Percentiles rank a stretch among this genome's conserved stretches.
Evolutionary conservation across 2,113 vertebrate species (phyloP).

Genomic region (Penelope pileata): DNA sequence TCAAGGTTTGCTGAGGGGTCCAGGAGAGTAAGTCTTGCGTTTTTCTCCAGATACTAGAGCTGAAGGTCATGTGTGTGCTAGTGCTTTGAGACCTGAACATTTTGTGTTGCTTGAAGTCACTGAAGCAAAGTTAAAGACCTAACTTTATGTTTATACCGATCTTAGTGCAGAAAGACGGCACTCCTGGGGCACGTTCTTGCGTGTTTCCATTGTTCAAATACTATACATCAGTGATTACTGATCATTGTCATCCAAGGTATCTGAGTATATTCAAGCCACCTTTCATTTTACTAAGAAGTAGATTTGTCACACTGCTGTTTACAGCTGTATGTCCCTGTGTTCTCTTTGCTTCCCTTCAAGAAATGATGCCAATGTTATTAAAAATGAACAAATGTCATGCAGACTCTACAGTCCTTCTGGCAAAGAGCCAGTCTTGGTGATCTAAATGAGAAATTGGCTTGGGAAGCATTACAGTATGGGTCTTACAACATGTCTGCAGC

Average conservation of each 20-base stretch:
- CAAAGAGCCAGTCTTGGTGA: neutral
- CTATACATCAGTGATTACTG: fast-evolving
- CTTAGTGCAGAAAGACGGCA: neutral
- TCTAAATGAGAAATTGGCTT: neutral
- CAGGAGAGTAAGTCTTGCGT: neutral
- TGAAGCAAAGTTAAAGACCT: neutral
- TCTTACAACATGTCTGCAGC: neutral
- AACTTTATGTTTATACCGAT: neutral
- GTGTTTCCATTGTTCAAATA: neutral
- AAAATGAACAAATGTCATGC: neutral
- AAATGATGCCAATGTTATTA: neutral
- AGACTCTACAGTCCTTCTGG: neutral
- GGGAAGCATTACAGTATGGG: neutral
- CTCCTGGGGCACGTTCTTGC: neutral
- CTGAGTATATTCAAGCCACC: neutral
- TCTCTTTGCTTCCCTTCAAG: neutral
- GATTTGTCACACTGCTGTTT: neutral
- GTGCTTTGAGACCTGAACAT: neutral
- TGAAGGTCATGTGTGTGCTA: neutral
- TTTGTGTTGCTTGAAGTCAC: neutral
- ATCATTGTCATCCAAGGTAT: neutral
- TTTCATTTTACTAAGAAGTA: neutral
- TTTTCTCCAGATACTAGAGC: neutral
- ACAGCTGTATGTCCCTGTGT: neutral
- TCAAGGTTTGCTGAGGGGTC: neutral